A percentile compares a stretch with the other conserved stretches of the same genome.
These are phyloP conservation scores for Falco berigora DNA, from an alignment of 2,797 vertebrate genomes.

Conservation along the genomic window DNA sequence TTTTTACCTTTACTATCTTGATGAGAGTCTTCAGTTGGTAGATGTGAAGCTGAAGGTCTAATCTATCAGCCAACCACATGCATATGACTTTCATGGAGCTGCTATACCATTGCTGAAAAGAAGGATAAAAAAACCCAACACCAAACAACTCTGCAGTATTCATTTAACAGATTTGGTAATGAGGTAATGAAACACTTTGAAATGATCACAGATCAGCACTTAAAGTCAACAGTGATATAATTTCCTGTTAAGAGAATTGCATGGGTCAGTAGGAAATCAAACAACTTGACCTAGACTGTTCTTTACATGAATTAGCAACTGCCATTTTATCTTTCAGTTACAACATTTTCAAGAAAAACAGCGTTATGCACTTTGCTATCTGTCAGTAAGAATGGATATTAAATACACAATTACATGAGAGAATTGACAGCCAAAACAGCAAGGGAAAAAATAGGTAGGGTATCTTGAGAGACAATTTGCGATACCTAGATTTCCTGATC, in stretches of 20 bases:
- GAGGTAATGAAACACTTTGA: constrained; percentile 76
- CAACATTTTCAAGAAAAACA: constrained; percentile 68
- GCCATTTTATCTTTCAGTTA: constrained; percentile 60
- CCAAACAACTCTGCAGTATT: constrained; percentile 60
- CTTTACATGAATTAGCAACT: constrained; percentile 75
- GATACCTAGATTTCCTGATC: neutral
- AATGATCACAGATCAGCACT: constrained; percentile 75
- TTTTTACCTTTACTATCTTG: constrained; percentile 95
- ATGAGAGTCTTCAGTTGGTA: constrained; percentile 98
- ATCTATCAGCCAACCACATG: constrained; percentile 90
- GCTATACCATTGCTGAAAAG: constrained; percentile 92
- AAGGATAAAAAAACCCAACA: neutral
- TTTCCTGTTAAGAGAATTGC: constrained; percentile 75
- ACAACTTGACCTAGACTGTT: constrained; percentile 71
- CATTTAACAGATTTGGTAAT: constrained; percentile 76
- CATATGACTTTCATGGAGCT: constrained; percentile 88
- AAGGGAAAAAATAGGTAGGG: neutral
- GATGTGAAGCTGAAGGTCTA: constrained; percentile 94
- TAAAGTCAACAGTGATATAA: constrained; percentile 77
- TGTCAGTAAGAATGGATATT: constrained; percentile 56
- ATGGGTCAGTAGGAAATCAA: constrained; percentile 74
- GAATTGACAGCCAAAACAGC: constrained; percentile 40
- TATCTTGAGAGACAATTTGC: constrained; percentile 13
- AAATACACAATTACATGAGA: constrained; percentile 52
- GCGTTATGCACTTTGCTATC: constrained; percentile 51